phyloP scores from a whole-genome alignment of 2,888 invertebrate species.

The Gerosis bhagava region DNA sequence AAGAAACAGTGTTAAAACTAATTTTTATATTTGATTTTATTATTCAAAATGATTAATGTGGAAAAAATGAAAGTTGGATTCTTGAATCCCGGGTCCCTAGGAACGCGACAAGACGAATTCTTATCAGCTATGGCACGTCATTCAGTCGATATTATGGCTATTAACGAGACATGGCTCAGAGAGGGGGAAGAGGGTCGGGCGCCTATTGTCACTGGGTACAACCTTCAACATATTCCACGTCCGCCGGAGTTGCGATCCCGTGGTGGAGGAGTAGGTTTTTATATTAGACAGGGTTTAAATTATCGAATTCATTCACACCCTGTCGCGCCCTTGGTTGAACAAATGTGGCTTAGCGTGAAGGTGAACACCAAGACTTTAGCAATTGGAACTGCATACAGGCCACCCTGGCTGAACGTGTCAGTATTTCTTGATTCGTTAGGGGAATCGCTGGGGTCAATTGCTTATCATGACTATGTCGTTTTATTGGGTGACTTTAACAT shows the following conservation, averaged over 20 bases:
- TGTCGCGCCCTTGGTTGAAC: neutral
- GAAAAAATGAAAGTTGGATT: too few species aligned
- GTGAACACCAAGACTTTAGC: neutral
- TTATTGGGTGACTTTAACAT: neutral
- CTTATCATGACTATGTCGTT: neutral
- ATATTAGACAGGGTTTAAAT: too few species aligned
- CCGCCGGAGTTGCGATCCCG: neutral
- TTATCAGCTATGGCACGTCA: neutral
- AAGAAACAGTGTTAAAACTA: too few species aligned
- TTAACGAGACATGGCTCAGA: neutral
- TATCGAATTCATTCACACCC: neutral
- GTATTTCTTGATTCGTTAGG: neutral
- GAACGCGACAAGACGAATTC: neutral
- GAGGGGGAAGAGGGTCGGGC: neutral
- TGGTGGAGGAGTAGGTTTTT: neutral
- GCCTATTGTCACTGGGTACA: neutral
- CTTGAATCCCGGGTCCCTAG: neutral
- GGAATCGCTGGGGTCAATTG: neutral
- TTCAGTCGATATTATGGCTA: neutral
- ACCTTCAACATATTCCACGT: neutral
- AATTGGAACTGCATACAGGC: constrained; percentile 1
- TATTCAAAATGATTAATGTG: too few species aligned
- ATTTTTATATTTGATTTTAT: too few species aligned
- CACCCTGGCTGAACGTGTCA: constrained; percentile 1
- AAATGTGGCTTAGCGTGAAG: neutral